A percentile compares a stretch with the other conserved stretches of the same genome.
Conservation (phyloP, 2,888 invertebrate genomes). For the Coenonympha arcania region DNA sequence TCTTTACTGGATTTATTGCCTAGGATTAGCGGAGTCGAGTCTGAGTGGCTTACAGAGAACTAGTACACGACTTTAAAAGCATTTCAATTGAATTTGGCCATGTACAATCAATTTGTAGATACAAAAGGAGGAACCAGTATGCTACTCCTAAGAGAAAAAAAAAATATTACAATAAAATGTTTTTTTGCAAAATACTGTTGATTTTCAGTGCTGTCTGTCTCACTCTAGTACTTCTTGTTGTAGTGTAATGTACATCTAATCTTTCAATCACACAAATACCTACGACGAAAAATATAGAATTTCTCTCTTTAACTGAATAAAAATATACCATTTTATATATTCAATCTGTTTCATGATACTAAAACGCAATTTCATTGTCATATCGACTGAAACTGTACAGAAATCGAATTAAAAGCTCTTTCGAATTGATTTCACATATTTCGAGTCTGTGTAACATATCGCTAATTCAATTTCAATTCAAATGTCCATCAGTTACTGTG, state of each 20-base stretch:
- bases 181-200: background rate
- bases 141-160: background rate
- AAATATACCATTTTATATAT: no score
- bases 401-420: background rate
- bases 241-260: no score
- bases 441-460: background rate
- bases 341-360: no score
- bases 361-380: background rate
- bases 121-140: background rate
- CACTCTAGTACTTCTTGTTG: no score
- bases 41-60: slow-evolving; percentile 3
- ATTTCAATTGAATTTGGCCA: slow-evolving; percentile 8
- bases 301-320: no score
- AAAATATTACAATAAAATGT: background rate
- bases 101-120: background rate
- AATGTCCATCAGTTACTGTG: slow-evolving; percentile 12
- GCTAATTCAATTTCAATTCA: background rate
- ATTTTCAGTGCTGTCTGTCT: no score
- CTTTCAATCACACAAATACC: no score
- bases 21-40: slow-evolving; percentile 9
- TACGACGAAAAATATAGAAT: no score
- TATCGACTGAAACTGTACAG: background rate
- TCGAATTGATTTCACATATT: background rate
- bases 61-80: slow-evolving; percentile 7
- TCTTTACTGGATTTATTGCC: slow-evolving; percentile 11